Percentiles rank a stretch among this genome's conserved stretches.
Evolutionary conservation across 2,797 vertebrate species (phyloP).

Genomic region (Epinephelus coioides): DNA sequence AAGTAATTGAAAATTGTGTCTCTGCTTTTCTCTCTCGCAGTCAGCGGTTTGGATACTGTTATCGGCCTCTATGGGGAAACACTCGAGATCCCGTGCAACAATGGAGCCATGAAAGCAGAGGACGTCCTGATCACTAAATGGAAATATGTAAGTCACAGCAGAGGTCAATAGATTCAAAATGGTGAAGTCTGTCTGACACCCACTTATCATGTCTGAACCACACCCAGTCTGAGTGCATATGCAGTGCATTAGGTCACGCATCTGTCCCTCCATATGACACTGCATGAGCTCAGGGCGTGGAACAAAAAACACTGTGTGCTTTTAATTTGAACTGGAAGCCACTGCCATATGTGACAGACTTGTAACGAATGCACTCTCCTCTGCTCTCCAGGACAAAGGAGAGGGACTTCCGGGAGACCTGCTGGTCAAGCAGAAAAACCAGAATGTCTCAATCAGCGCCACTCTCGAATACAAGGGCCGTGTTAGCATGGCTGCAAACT

Average conservation of each 20-base stretch:
- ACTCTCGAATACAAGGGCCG: conserved; percentile 75
- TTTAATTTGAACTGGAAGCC: conserved; percentile 45
- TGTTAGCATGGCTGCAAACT: conserved; percentile 73
- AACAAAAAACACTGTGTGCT: conserved; percentile 27
- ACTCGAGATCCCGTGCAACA: conserved; percentile 82
- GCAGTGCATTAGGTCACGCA: conserved; percentile 55
- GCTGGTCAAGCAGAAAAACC: conserved; percentile 55
- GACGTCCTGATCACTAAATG: conserved; percentile 77
- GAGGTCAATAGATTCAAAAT: conserved; percentile 72
- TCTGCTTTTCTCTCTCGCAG: conserved; percentile 66
- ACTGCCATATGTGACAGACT: conserved; percentile 34
- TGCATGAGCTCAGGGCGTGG: conserved; percentile 15
- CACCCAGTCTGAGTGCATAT: conserved; percentile 73
- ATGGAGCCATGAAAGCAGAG: conserved; percentile 39
- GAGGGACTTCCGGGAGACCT: conserved; percentile 70
- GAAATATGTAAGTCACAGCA: conserved; percentile 86
- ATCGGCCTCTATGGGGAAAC: conserved; percentile 78
- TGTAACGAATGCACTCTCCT: conserved; percentile 44
- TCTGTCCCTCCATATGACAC: conserved; percentile 64
- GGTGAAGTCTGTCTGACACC: conserved; percentile 63
- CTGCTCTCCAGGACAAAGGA: conserved; percentile 72
- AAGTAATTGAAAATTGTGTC: conserved; percentile 45
- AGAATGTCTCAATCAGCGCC: conserved; percentile 42
- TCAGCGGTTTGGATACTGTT: conserved; percentile 58
- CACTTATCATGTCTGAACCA: conserved; percentile 71